Base-by-base conservation (phyloP, 2,797 vertebrate genomes). In the Thunnus albacares region DNA sequence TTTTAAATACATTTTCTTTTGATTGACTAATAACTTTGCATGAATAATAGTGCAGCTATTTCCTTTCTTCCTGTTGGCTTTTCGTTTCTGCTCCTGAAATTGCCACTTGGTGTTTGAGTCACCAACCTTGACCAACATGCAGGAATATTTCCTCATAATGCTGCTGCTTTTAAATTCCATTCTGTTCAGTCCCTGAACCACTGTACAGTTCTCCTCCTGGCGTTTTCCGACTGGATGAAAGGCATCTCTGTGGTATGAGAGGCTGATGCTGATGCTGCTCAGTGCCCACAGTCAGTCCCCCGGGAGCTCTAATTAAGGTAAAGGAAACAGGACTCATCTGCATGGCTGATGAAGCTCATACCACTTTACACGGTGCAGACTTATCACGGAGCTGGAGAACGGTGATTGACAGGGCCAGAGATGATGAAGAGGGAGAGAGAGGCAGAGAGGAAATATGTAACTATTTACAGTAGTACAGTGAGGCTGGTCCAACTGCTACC, bases 271-370 rank as follows among this genome's bases (percentile, higher is more conserved):
- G 47, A 15, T 87, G 77, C 71, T 81, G 88, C 87, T 90, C 81
- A 83, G 81, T 65, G 81, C 88, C 88, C 87, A 83, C 85, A 78
- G 83, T 59, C 43, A 5, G 70, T 93, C 93, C 88, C 92, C 87
- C 67, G 94, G 90, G 94, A 93, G 92, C 92, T 87, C 87, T 95
- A 93, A 95, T 95, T 94, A 95, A 96, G 93, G 93, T 95, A 92
- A 93, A 95, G 92, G 89, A 95, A 93, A 84, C 70, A 56, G 58
- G 84, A 86, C 92, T 95, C 88, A 95, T 95, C 94, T 95, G 92
- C 94, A 95, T 95, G 89, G 89, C 91, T 93, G 91, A 95, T 94
- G 90, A 90, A 89, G 80, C 88, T 86, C 81, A 22, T 56, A 75
- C 75, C 80, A 83, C 79, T 86, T 87, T 77, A 80, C 72, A 74